Percentiles rank a stretch among this genome's conserved stretches.
These are phyloP conservation scores for Henicopernis longicauda DNA, from an alignment of 2,113 vertebrate species.

Conservation along the genomic window DNA sequence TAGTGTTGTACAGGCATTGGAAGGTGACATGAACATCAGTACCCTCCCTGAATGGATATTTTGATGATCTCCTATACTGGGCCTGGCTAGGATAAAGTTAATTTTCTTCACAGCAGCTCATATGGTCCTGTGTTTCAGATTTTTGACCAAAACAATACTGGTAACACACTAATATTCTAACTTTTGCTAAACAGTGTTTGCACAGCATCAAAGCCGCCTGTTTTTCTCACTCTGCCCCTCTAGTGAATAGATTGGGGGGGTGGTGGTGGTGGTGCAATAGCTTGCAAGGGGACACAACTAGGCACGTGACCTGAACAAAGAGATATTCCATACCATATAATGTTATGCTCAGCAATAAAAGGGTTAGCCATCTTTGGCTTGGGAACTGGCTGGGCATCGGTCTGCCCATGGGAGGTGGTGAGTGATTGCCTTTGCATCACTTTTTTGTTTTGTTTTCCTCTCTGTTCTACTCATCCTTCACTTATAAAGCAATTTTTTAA, in stretches of 20 bases:
- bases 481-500: neutral
- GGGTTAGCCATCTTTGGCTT: neutral
- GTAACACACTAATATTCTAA: neutral
- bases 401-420: neutral
- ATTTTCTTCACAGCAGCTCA: neutral
- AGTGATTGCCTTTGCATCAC: neutral
- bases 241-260: neutral
- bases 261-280: neutral
- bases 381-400: neutral
- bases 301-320: neutral
- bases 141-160: neutral
- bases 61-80: neutral
- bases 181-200: neutral
- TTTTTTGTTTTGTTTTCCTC: neutral
- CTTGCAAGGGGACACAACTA: neutral
- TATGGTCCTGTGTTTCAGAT: neutral
- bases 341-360: neutral
- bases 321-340: neutral
- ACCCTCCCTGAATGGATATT: neutral
- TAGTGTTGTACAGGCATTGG: neutral
- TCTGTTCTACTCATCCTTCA: neutral
- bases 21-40: neutral
- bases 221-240: neutral
- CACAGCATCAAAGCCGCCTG: neutral
- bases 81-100: neutral